phyloP scores from a whole-genome alignment of 2,113 vertebrate genomes.

The Hucho hucho region DNA sequence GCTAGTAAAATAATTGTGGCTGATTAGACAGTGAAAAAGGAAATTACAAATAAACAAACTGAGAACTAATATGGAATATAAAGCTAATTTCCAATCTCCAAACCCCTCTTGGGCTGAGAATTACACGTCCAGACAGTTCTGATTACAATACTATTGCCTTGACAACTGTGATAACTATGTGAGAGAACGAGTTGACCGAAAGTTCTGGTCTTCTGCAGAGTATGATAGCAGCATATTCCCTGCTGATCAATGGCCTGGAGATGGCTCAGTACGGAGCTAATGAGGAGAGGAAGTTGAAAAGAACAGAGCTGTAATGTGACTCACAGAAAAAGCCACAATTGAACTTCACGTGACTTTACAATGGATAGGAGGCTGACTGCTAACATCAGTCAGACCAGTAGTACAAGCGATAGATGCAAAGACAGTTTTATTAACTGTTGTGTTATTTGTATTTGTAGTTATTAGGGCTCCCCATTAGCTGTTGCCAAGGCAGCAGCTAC shows the following conservation, averaged over 20 bases:
- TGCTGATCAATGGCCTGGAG: conserved; percentile 47
- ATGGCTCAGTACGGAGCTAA: not conserved
- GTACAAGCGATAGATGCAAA: too few relatives aligned
- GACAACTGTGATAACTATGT: conserved; percentile 58
- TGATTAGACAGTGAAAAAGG: conserved; percentile 43
- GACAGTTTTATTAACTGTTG: too few relatives aligned
- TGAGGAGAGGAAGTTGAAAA: not conserved
- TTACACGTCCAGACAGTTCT: conserved; percentile 55
- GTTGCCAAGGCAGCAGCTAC: too few relatives aligned
- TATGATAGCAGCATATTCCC: conserved; percentile 41
- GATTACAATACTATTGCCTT: conserved; percentile 56
- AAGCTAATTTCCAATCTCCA: conserved; percentile 61
- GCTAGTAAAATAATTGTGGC: conserved; percentile 47
- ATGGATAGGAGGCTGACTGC: too few relatives aligned
- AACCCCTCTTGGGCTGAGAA: conserved; percentile 58
- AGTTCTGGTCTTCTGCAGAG: conserved; percentile 32
- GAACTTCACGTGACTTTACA: not conserved
- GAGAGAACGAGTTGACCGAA: conserved; percentile 47
- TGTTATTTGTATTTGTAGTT: too few relatives aligned
- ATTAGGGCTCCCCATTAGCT: too few relatives aligned
- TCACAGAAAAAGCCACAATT: not conserved
- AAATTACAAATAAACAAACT: conserved; percentile 49
- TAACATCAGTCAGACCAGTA: too few relatives aligned
- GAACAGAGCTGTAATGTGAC: not conserved
- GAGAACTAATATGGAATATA: conserved; percentile 63